These are phyloP conservation scores for Raja brachyura DNA, from an alignment of 2,113 vertebrate genomes.

Conservation along the genomic window DNA sequence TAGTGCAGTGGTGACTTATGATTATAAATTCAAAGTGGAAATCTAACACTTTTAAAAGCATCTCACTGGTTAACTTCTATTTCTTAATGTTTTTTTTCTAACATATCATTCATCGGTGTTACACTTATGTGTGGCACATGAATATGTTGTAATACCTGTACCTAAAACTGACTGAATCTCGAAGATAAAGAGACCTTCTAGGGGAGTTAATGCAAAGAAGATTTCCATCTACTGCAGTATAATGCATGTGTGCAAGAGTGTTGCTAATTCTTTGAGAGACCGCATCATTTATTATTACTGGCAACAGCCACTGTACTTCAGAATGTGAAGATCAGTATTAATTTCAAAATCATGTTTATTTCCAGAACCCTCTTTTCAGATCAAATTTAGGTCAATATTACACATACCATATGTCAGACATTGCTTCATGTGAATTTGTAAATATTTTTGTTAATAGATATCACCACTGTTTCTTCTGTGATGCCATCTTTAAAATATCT, in stretches of 20 bases:
- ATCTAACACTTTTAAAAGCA: not conserved
- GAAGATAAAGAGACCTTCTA: constrained; percentile 3
- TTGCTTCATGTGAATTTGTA: not conserved
- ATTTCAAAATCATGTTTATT: not conserved
- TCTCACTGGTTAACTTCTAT: not conserved
- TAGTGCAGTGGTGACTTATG: not conserved
- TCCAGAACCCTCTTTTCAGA: not conserved
- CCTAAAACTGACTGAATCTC: constrained; percentile 12
- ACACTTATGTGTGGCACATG: not conserved
- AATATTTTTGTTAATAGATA: not conserved
- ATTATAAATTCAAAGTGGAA: constrained; percentile 2
- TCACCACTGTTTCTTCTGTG: not conserved
- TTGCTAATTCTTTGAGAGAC: not conserved
- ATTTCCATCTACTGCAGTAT: constrained; percentile 33
- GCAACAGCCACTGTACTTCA: constrained; percentile 14
- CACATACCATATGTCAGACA: not conserved
- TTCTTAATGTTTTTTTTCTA: not conserved
- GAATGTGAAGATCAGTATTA: not conserved
- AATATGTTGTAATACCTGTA: not conserved
- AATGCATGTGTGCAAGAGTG: not conserved
- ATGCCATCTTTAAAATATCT: not conserved
- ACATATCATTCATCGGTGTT: not conserved
- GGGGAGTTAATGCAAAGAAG: not conserved
- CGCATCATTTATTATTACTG: constrained; percentile 5
- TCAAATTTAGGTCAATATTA: not conserved